phyloP scores from a whole-genome alignment of 2,113 vertebrate genomes.

The Columba janthina region DNA sequence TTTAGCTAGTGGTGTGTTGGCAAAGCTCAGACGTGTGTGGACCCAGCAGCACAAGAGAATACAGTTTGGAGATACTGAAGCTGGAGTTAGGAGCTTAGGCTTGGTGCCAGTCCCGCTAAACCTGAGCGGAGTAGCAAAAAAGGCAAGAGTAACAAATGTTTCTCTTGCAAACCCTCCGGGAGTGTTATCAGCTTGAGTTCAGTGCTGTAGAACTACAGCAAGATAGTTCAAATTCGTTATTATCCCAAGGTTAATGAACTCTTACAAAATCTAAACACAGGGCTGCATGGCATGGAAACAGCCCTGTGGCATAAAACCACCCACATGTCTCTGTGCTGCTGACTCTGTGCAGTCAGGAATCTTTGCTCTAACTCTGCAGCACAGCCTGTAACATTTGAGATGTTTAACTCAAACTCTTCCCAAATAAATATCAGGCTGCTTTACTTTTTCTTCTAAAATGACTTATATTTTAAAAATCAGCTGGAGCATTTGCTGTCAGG shows the following conservation, averaged over 20 bases:
- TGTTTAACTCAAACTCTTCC: neutral
- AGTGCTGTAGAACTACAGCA: neutral
- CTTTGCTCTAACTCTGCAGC: neutral
- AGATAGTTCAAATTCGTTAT: neutral
- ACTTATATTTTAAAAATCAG: neutral
- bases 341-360: neutral
- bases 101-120: neutral
- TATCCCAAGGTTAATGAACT: neutral
- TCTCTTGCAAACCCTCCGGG: neutral
- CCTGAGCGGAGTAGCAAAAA: neutral
- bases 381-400: neutral
- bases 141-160: neutral
- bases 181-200: neutral
- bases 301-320: neutral
- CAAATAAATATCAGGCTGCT: neutral
- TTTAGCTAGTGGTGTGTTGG: neutral
- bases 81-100: neutral
- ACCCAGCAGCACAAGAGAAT: neutral
- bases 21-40: neutral
- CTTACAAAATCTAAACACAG: neutral
- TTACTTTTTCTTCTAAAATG: neutral
- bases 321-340: neutral
- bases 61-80: neutral
- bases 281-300: neutral
- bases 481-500: neutral